Conservation (phyloP, 2,113 vertebrate genomes). For the Macquaria australasica region DNA sequence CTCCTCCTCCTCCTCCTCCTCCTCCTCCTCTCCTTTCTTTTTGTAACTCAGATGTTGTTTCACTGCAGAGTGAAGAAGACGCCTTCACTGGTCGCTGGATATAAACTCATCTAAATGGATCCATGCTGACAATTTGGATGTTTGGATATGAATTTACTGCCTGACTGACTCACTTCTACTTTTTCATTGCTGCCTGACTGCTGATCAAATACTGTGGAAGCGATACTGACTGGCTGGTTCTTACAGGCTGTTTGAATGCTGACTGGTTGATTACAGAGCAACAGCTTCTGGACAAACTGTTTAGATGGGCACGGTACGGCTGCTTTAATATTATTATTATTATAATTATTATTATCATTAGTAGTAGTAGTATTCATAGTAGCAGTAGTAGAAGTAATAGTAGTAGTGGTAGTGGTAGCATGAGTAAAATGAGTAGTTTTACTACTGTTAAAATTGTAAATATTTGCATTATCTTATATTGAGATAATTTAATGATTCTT, state of each 20-base stretch:
- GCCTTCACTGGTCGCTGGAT: background rate
- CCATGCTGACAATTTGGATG: background rate
- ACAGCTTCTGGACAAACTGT: background rate
- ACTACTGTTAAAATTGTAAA: background rate
- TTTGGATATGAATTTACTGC: background rate
- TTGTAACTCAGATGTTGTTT: background rate
- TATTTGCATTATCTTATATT: background rate
- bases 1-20: constrained; percentile 5
- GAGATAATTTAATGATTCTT: background rate
- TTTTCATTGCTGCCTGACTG: background rate
- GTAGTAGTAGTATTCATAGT: background rate
- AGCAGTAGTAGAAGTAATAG: background rate
- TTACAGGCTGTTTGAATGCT: background rate
- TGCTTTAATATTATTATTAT: background rate
- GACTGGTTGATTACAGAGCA: background rate
- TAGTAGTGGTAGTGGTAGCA: background rate
- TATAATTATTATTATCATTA: too few species aligned
- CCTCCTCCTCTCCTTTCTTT: background rate
- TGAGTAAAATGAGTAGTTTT: background rate
- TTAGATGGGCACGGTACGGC: background rate
- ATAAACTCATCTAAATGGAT: background rate
- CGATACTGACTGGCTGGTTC: background rate
- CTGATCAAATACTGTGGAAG: background rate
- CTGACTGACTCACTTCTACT: background rate
- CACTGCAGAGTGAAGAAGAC: constrained; percentile 4